A percentile compares a stretch with the other conserved stretches of the same genome.
Evolutionary conservation across 2,113 vertebrate species (phyloP).

Genomic region (Camelus bactrianus): DNA sequence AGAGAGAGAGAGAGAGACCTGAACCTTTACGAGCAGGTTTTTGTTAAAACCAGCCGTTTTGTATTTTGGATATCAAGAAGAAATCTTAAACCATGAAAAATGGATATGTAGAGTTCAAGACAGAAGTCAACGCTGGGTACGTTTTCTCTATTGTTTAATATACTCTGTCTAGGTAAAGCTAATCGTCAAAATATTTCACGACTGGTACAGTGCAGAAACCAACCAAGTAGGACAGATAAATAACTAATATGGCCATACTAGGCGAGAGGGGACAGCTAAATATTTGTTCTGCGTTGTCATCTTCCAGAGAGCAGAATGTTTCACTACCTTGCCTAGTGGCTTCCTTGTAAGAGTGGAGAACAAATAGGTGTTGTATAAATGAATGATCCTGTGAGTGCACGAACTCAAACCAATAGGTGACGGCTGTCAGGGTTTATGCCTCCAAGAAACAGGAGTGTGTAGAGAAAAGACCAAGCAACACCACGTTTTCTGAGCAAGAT

Average conservation of each 20-base stretch:
- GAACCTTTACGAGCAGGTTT: neutral
- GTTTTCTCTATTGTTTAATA: neutral
- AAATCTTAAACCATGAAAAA: neutral
- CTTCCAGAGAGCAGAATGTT: neutral
- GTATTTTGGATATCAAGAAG: neutral
- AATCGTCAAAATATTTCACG: neutral
- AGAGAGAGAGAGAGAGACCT: neutral
- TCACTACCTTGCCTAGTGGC: neutral
- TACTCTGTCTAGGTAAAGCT: neutral
- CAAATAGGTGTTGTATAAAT: neutral
- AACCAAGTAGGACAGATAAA: neutral
- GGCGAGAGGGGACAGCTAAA: fast-evolving
- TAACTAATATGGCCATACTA: fast-evolving
- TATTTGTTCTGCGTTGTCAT: neutral
- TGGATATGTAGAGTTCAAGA: neutral
- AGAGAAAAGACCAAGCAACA: neutral
- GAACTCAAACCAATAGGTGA: neutral
- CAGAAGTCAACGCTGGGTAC: neutral
- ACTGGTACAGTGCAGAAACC: neutral
- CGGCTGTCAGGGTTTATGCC: too few relatives aligned
- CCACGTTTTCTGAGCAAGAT: neutral
- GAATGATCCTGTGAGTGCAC: neutral
- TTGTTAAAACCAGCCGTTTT: neutral
- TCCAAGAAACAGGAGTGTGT: neutral
- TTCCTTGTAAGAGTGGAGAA: neutral